Evolutionary conservation across 2,113 vertebrate genomes (phyloP).

Genomic region (Lepus americanus): DNA sequence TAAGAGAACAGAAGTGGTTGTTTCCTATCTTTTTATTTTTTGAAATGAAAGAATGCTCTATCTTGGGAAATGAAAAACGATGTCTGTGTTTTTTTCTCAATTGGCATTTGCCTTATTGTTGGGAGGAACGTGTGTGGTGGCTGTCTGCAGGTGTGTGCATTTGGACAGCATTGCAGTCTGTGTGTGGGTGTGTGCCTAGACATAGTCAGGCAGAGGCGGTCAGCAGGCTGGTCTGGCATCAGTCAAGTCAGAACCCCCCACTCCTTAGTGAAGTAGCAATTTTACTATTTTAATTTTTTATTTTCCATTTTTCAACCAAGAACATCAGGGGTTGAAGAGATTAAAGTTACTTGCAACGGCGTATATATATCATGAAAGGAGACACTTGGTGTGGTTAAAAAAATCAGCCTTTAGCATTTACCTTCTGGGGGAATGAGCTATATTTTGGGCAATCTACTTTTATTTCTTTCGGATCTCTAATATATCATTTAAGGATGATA

Average conservation of each 20-base stretch:
- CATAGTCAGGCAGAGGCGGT: background rate
- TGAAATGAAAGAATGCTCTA: background rate
- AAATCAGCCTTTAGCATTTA: constrained; percentile 48
- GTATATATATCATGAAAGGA: background rate
- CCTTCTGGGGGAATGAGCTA: constrained; percentile 50
- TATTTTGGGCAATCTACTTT: constrained; percentile 47
- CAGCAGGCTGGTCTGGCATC: background rate
- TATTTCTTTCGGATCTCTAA: constrained; percentile 39
- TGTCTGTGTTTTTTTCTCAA: background rate
- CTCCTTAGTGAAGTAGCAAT: constrained; percentile 18
- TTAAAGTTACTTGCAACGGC: constrained; percentile 43
- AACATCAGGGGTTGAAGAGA: constrained; percentile 24
- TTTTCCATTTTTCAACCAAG: constrained; percentile 38
- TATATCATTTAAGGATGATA: background rate
- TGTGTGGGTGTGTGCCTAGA: background rate
- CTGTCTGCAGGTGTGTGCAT: background rate
- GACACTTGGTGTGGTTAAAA: background rate
- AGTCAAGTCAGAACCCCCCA: background rate
- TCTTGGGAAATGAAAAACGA: background rate
- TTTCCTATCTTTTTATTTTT: background rate
- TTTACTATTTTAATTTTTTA: constrained; percentile 58
- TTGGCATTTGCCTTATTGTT: constrained; percentile 2
- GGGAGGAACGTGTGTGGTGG: background rate
- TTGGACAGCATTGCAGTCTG: background rate
- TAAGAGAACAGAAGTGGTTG: background rate